Evolutionary conservation across 2,113 vertebrate genomes (phyloP).

Genomic region (Otocyon megalotis): DNA sequence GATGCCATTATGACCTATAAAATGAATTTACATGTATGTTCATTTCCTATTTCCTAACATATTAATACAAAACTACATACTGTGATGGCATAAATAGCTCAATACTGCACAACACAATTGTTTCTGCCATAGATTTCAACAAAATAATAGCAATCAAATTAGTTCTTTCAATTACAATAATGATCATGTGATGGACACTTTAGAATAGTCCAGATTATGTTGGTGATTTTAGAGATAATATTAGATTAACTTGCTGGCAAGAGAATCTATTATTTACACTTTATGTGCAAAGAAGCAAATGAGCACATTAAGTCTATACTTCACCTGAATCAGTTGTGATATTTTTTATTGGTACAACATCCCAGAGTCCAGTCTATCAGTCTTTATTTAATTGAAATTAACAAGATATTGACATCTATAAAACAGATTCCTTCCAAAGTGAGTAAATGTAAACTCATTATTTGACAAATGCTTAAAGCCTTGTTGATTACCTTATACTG

Average conservation of each 20-base stretch:
- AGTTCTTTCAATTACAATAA: background rate
- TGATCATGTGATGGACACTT: background rate
- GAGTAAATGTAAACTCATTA: background rate
- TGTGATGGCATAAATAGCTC: background rate
- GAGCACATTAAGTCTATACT: background rate
- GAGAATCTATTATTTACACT: background rate
- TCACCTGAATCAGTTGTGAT: background rate
- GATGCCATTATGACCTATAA: background rate
- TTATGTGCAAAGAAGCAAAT: background rate
- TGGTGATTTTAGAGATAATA: background rate
- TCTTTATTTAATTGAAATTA: background rate
- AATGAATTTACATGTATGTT: background rate
- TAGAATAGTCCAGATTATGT: background rate
- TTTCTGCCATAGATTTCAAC: background rate
- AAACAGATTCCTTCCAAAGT: background rate
- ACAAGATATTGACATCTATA: background rate
- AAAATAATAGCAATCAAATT: background rate
- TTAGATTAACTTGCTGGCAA: background rate
- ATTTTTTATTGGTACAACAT: background rate
- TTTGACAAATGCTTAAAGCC: background rate
- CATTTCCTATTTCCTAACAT: background rate
- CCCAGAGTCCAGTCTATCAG: background rate
- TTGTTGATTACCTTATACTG: background rate
- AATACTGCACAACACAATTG: background rate
- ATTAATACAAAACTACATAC: background rate